These are phyloP conservation scores for Trissonchulus sp. DNA, from an alignment of 2,888 invertebrate genomes.

Conservation along the genomic window DNA sequence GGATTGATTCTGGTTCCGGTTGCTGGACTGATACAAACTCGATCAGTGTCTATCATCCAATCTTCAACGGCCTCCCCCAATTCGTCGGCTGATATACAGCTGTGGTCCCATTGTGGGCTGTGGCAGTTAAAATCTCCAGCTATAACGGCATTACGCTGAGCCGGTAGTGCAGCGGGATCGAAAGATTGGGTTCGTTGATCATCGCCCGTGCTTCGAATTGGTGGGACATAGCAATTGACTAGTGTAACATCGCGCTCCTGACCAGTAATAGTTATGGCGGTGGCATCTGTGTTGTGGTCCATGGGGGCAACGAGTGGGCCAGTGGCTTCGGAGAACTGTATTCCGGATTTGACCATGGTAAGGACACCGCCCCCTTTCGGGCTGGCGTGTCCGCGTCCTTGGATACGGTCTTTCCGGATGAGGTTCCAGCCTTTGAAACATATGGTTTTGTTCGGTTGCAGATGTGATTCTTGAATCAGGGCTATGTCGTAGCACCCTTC, in stretches of 20 bases:
- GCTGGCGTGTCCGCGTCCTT: background rate
- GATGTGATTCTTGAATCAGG: slow-evolving; percentile 6
- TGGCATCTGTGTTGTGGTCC: background rate
- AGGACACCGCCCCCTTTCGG: background rate
- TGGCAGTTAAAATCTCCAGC: slow-evolving; percentile 7
- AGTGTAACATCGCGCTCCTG: background rate
- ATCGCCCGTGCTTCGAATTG: background rate
- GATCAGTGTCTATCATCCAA: background rate
- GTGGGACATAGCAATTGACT: background rate
- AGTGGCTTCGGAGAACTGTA: background rate
- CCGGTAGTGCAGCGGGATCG: background rate
- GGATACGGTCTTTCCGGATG: background rate
- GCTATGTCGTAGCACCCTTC: background rate
- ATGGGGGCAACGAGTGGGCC: background rate
- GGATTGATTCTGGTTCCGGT: background rate
- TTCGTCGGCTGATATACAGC: background rate
- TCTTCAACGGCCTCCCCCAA: background rate
- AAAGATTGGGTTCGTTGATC: background rate
- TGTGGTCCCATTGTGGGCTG: slow-evolving; percentile 3
- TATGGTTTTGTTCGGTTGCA: background rate
- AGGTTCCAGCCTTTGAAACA: background rate
- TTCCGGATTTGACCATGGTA: background rate
- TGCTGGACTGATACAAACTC: background rate
- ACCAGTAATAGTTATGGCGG: background rate
- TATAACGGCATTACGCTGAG: background rate